Percentiles rank a stretch among this genome's conserved stretches.
Evolutionary conservation across 2,888 invertebrate species (phyloP).

Genomic region (Tachina fera): DNA sequence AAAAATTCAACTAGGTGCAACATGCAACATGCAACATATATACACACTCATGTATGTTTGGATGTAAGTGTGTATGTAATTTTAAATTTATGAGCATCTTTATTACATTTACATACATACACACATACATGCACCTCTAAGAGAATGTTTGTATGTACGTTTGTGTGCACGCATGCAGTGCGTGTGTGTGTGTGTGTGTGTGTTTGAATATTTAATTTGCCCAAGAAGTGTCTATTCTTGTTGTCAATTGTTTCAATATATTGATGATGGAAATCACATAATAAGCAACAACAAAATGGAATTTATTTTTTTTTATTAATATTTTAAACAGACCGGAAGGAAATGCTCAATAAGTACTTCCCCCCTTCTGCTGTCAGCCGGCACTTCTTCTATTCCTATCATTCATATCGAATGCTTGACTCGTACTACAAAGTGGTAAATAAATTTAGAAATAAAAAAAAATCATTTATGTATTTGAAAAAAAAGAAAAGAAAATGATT

Average conservation of each 20-base stretch:
- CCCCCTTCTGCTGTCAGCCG: conserved; percentile 27
- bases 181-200: neutral
- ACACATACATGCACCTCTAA: neutral
- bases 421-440: conserved; percentile 58
- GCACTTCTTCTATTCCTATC: neutral
- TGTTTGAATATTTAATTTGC: neutral
- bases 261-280: conserved; percentile 51
- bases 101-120: neutral
- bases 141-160: neutral
- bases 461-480: neutral
- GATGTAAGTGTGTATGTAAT: neutral
- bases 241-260: conserved; percentile 62
- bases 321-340: conserved; percentile 66
- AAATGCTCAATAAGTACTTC: conserved; percentile 68
- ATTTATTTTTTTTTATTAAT: conserved; percentile 22
- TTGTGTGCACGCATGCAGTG: too few relatives aligned
- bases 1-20: conserved; percentile 49
- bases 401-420: conserved; percentile 5
- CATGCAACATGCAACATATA: conserved; percentile 43
- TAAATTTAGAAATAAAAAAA: conserved; percentile 8
- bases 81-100: conserved; percentile 56
- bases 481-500: conserved; percentile 42
- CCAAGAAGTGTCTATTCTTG: conserved; percentile 24
- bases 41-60: neutral
- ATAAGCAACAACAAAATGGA: conserved; percentile 34